Base-by-base conservation (phyloP, 2,888 invertebrate genomes). In the Mystacides longicornis region DNA sequence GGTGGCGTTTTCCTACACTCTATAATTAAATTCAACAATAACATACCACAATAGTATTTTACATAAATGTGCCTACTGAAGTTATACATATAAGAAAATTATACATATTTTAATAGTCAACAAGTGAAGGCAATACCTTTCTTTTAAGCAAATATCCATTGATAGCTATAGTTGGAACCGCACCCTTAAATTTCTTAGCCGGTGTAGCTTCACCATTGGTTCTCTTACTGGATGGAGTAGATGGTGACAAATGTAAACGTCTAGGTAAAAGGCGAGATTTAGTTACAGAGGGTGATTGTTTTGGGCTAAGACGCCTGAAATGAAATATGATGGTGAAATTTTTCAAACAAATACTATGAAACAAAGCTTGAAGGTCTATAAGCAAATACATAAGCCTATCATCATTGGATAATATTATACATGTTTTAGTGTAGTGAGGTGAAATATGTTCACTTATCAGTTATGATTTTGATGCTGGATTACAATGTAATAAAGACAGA, bases 381-480 rank as follows among this genome's bases (percentile, higher is more conserved):
- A 43, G 16, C 11, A 7, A 68, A 65, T 9, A 69, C 66, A 2
- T 63, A 62, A 27, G 64, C 68, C n/a, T n/a, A n/a, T n/a, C n/a
- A n/a, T n/a, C n/a, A n/a, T n/a, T n/a, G n/a, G n/a, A n/a, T n/a
- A n/a, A n/a, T n/a, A n/a, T n/a, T n/a, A n/a, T n/a, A n/a, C n/a
- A n/a, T n/a, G n/a, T n/a, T n/a, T n/a, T n/a, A n/a, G n/a, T n/a
- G n/a, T n/a, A n/a, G n/a, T n/a, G n/a, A n/a, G n/a, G n/a, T n/a
- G n/a, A n/a, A n/a, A n/a, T n/a, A n/a, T n/a, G n/a, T n/a, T n/a
- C n/a, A n/a, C n/a, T n/a, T n/a, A n/a, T n/a, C n/a, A n/a, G n/a
- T n/a, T n/a, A n/a, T n/a, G n/a, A n/a, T n/a, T n/a, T n/a, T n/a
- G n/a, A n/a, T n/a, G n/a, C n/a, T n/a, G n/a, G n/a, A n/a, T n/a